Conservation (phyloP, 2,888 invertebrate species). For the Brachypterus glaber region DNA sequence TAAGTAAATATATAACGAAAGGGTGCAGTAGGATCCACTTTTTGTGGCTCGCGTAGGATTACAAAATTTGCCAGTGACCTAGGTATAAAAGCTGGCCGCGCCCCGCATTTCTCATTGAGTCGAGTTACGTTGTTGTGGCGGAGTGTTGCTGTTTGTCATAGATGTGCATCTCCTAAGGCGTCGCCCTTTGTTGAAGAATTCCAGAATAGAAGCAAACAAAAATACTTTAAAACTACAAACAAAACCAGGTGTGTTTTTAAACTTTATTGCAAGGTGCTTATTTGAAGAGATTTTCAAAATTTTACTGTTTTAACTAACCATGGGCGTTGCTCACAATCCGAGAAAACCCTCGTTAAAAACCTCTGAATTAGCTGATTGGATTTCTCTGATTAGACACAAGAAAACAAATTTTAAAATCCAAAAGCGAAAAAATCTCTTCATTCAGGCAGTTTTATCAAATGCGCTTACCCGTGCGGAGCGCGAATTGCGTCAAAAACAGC, state of each 20-base stretch:
- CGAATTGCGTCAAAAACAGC: slow-evolving; percentile 52
- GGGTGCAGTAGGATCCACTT: slow-evolving; percentile 27
- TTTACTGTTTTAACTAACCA: slow-evolving; percentile 18
- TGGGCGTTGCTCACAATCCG: slow-evolving; percentile 24
- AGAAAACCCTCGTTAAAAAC: slow-evolving; percentile 36
- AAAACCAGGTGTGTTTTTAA: slow-evolving; percentile 29
- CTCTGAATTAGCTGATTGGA: slow-evolving; percentile 53
- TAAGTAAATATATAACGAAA: too few species aligned
- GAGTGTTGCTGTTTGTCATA: not conserved
- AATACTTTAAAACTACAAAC: slow-evolving; percentile 4
- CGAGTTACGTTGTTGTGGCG: not conserved
- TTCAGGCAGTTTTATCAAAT: slow-evolving; percentile 55
- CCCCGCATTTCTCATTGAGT: slow-evolving; percentile 1
- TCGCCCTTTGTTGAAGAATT: too few species aligned
- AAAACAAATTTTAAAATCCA: slow-evolving; percentile 48
- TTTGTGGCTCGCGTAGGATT: slow-evolving; percentile 27
- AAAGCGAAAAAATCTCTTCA: slow-evolving; percentile 51
- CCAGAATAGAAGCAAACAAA: not conserved
- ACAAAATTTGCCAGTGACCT: slow-evolving; percentile 17
- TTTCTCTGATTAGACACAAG: slow-evolving; percentile 54
- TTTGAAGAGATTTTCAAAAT: slow-evolving; percentile 25
- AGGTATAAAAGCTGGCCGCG: slow-evolving; percentile 26
- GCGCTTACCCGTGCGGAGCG: slow-evolving; percentile 51
- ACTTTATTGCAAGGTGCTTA: slow-evolving; percentile 16
- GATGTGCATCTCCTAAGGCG: not conserved